phyloP scores from a whole-genome alignment of 2,888 invertebrate species.

The Conchocele bisecta region DNA sequence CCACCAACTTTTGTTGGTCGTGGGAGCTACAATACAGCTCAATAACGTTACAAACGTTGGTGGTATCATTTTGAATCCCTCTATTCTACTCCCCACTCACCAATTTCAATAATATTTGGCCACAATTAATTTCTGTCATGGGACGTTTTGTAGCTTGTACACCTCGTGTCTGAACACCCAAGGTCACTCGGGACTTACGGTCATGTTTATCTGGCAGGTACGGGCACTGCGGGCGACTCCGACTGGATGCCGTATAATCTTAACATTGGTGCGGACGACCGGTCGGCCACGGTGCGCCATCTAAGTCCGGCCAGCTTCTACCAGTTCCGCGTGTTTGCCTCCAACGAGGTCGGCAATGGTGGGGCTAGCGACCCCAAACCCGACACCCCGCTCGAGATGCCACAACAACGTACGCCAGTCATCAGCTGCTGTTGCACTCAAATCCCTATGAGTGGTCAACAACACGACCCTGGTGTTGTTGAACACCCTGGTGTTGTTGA shows the following conservation, averaged over 20 bases:
- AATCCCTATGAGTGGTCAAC: neutral
- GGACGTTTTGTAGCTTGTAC: too few species aligned
- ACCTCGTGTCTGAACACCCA: too few species aligned
- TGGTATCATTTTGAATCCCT: too few species aligned
- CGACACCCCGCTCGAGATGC: conserved; percentile 91
- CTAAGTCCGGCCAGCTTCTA: conserved; percentile 96
- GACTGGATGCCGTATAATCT: conserved; percentile 87
- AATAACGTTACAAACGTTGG: too few species aligned
- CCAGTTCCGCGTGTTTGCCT: conserved; percentile 97
- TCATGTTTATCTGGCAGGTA: too few species aligned
- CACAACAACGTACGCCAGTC: conserved; percentile 93
- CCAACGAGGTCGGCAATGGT: conserved; percentile 98
- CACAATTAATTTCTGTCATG: too few species aligned
- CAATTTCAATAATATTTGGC: too few species aligned
- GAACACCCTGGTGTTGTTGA: neutral
- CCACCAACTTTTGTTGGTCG: too few species aligned
- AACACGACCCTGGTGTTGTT: neutral
- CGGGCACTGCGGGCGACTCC: conserved; percentile 1
- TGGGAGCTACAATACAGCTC: too few species aligned
- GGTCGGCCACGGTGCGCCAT: conserved; percentile 93
- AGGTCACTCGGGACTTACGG: too few species aligned
- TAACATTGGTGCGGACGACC: conserved; percentile 92
- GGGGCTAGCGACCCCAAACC: conserved; percentile 95
- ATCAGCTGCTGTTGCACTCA: too few species aligned
- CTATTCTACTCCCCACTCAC: too few species aligned